These are phyloP conservation scores for Nematostella vectensis DNA, from an alignment of 92 coral and sea anemone genomes.

Conservation along the genomic window DNA sequence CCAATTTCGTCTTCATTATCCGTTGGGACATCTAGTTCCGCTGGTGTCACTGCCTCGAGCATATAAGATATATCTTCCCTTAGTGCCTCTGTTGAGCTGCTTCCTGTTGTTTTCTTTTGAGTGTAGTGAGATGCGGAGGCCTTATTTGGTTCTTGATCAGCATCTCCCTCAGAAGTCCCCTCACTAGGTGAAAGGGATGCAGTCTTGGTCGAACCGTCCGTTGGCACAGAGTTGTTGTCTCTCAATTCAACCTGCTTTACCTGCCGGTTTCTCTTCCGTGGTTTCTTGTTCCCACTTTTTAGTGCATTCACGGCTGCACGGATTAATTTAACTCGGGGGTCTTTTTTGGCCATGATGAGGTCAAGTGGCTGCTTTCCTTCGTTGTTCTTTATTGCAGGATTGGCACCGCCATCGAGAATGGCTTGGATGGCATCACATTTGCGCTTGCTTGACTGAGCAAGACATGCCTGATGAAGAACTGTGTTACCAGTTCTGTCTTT, in stretches of 20 bases:
- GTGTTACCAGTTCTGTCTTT: constrained; percentile 37
- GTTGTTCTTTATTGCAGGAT: constrained; percentile 31
- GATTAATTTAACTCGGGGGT: constrained; percentile 34
- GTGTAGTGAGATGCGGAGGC: not conserved
- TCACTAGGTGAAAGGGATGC: too few relatives aligned
- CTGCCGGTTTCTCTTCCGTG: constrained; percentile 24
- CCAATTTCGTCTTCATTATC: not conserved
- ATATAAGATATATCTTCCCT: not conserved
- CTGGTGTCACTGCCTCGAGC: constrained; percentile 1
- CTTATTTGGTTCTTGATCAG: not conserved
- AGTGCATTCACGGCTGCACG: constrained; percentile 27
- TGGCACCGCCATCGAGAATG: constrained; percentile 30
- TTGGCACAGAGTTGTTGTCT: too few relatives aligned
- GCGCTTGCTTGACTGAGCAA: constrained; percentile 26
- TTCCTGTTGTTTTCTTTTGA: not conserved
- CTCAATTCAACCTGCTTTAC: constrained; percentile 8
- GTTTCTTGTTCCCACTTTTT: constrained; percentile 22
- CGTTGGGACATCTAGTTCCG: not conserved
- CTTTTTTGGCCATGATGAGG: constrained; percentile 30
- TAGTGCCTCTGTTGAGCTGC: not conserved
- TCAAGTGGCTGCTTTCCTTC: constrained; percentile 39
- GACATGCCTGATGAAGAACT: constrained; percentile 32
- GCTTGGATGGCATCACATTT: constrained; percentile 30
- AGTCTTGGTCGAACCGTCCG: not conserved
- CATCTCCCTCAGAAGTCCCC: not conserved